Evolutionary conservation across 2,113 vertebrate species (phyloP).

Genomic region (Anguilla rostrata): DNA sequence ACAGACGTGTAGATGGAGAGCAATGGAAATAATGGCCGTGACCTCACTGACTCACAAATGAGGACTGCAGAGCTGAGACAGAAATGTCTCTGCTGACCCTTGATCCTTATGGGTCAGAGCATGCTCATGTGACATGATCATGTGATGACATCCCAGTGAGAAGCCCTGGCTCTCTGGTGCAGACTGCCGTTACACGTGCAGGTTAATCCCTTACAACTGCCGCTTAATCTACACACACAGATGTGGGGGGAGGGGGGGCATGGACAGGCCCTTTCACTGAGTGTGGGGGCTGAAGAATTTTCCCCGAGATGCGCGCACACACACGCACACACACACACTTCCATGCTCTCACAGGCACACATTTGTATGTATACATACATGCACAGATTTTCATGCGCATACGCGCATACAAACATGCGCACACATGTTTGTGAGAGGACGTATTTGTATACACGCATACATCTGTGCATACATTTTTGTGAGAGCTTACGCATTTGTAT

Average conservation of each 20-base stretch:
- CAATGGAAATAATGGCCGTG: background rate
- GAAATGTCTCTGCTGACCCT: background rate
- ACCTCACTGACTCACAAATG: background rate
- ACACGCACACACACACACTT: no score
- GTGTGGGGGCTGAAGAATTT: background rate
- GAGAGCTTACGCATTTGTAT: no score
- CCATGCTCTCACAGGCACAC: no score
- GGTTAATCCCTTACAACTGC: background rate
- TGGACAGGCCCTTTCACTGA: background rate
- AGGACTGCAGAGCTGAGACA: background rate
- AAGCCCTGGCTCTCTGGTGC: background rate
- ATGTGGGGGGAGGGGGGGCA: background rate
- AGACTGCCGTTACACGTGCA: background rate
- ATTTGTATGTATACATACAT: background rate
- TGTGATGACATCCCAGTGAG: background rate
- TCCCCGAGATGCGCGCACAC: background rate
- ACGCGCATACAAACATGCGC: no score
- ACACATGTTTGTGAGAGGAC: no score
- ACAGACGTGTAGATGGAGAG: background rate
- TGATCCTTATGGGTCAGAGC: background rate
- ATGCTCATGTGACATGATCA: background rate
- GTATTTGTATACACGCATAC: no score
- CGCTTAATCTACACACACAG: background rate
- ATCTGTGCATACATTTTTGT: no score
- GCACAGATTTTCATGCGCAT: background rate